Percentiles rank a stretch among this genome's conserved stretches.
These are phyloP conservation scores for Erpobdella octoculata DNA, from an alignment of 2,888 invertebrate species.

Conservation along the genomic window DNA sequence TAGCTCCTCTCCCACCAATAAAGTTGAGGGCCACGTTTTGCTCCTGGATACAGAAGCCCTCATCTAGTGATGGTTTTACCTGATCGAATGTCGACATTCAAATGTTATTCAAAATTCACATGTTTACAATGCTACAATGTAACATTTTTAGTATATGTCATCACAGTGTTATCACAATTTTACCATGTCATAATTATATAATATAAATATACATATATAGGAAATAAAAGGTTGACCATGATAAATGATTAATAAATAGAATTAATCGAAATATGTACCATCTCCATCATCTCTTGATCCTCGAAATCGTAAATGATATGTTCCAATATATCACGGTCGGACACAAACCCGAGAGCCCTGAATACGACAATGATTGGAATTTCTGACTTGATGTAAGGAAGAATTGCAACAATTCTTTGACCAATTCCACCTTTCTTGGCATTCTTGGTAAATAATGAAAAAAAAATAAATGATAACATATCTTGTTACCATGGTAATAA, in stretches of 20 bases:
- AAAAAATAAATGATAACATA: neutral
- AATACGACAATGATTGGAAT: conserved; percentile 99
- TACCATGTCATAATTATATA: no score
- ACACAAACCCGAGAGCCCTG: conserved; percentile 95
- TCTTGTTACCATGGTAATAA: no score
- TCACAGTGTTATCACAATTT: no score
- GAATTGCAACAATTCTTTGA: conserved; percentile 89
- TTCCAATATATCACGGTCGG: conserved; percentile 95
- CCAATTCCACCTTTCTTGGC: conserved; percentile 73
- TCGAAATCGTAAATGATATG: conserved; percentile 99
- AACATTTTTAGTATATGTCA: no score
- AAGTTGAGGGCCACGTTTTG: conserved; percentile 97
- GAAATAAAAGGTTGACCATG: no score
- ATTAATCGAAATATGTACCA: no score
- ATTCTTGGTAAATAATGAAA: conserved; percentile 57
- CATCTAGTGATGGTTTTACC: conserved; percentile 93
- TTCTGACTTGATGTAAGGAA: conserved; percentile 98
- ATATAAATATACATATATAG: no score
- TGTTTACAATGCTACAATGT: no score
- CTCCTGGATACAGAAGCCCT: conserved; percentile 98
- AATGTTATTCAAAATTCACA: neutral
- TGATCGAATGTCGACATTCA: no score
- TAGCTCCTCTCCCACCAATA: conserved; percentile 91
- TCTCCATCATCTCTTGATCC: conserved; percentile 99
- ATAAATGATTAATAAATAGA: no score